Base-by-base conservation (phyloP, 2,797 vertebrate species). In the Crax fasciolata region DNA sequence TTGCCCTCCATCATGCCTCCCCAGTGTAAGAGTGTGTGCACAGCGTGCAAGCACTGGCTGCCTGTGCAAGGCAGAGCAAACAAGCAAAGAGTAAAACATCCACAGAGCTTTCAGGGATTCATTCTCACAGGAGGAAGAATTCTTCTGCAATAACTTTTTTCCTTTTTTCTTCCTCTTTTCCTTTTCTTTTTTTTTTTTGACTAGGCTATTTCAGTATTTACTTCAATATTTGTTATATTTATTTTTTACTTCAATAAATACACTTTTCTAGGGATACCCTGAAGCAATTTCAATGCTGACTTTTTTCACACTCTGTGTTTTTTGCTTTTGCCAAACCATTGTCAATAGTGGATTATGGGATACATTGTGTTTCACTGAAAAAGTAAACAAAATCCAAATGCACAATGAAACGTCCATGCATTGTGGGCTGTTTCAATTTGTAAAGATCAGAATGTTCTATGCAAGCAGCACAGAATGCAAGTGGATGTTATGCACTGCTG, bases 171-270 rank as follows among this genome's bases (percentile, higher is more conserved):
- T n/a, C n/a, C n/a, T 55, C 27, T 54, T 27, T 51, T 24, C 38
- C 38, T 16, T 11, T 38, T 27, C 27, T 81, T n/a, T 70, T 67
- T 62, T 35, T 5, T 41, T 89, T 96, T 80, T 74, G 35, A 65
- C 59, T 74, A 81, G 86, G 78, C 46, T 85, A 28, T 94, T 96
- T 95, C 91, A 97, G 63, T n/a, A n/a, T n/a, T n/a, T n/a, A n/a
- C n/a, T n/a, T n/a, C n/a, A n/a, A n/a, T n/a, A n/a, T n/a, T n/a
- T n/a, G n/a, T n/a, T n/a, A n/a, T n/a, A n/a, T n/a, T n/a, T n/a
- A n/a, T n/a, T n/a, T n/a, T n/a, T n/a, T n/a, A 84, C 94, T 91
- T 87, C 93, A 93, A 10, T 91, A 96, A 89, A 70, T 25, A 52
- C 28, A 7, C 25, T 76, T 58, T 94, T 87, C 62, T n/a, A 21